Evolutionary conservation across 2,797 vertebrate genomes (phyloP), one percentile per base, ranked within the genome.

Genomic region (Malacoraja senta): DNA sequence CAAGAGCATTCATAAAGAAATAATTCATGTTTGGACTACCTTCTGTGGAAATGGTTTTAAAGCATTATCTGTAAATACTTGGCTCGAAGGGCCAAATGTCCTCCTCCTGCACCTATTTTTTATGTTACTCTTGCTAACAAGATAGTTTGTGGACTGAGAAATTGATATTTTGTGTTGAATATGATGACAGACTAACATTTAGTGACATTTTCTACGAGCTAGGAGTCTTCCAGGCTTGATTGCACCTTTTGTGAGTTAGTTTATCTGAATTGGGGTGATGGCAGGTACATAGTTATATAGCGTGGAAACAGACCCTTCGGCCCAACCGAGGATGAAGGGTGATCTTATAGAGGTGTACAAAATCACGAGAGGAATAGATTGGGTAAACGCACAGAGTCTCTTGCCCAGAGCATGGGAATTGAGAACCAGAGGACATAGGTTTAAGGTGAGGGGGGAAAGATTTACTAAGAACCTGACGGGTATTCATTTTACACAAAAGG

Each of bases 111-210:
- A 53, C 44, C 44, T 53, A 53, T 53, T 53, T 44, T 6, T 53
- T 53, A 53, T 44, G 44, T 44, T 44, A 44, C 24, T 44, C 6
- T 24, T 44, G 71, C 71, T 92, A 76, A 92, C 72, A 71, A 76
- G 71, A 58, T 92, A 71, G 24, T 92, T 92, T 74, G 53, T 92
- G 90, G 72, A 76, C 24, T 92, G 71, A 92, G 90, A 44, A 92
- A 38, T 26, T 38, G 35, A 72, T 74, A 13, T 91, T 44, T 44
- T 19, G 68, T 71, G 44, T 91, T 35, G 29, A 44, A 72, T 91
- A 65, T 72, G 35, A 92, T 91, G 72, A 71, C 68, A 15, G 32
- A 68, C 58, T 65, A 88, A 65, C 84, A 65, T 72, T 88, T 65
- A 65, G 15, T 68, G 65, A 88, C 29, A 88, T 90, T 72, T 74